phyloP scores from a whole-genome alignment of 2,113 vertebrate genomes.

The Percina caprodes region DNA sequence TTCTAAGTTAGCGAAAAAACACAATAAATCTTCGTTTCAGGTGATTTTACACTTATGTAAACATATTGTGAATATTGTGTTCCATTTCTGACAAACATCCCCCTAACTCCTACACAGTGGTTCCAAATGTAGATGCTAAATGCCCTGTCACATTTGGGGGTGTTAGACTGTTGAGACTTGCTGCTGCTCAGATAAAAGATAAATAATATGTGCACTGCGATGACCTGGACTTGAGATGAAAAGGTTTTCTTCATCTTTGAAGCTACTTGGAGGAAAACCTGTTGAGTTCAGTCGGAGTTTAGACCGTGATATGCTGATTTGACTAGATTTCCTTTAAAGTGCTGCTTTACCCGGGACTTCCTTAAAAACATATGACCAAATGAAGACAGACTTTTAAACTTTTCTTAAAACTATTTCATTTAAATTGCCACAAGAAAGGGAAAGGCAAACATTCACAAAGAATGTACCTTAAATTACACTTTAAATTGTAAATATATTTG shows the following conservation, averaged over 20 bases:
- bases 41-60: no score
- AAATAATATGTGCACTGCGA: conserved; percentile 33
- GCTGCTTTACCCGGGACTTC: conserved; percentile 6
- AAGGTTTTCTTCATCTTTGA: conserved; percentile 51
- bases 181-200: conserved; percentile 26
- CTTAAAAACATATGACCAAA: background rate
- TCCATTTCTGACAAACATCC: no score
- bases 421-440: background rate
- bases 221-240: conserved; percentile 54
- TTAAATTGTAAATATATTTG: background rate
- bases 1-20: no score
- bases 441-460: background rate
- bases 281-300: conserved; percentile 44
- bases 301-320: conserved; percentile 20
- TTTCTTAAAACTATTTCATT: background rate
- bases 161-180: conserved; percentile 16
- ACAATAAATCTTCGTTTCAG: no score
- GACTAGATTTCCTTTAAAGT: conserved; percentile 30
- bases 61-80: no score
- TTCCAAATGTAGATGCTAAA: background rate
- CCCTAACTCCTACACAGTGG: no score
- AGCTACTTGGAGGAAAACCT: conserved; percentile 12
- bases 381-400: conserved; percentile 5
- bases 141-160: conserved; percentile 5
- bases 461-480: background rate